phyloP scores from a whole-genome alignment of 2,113 vertebrate species.

The Macrotis lagotis region DNA sequence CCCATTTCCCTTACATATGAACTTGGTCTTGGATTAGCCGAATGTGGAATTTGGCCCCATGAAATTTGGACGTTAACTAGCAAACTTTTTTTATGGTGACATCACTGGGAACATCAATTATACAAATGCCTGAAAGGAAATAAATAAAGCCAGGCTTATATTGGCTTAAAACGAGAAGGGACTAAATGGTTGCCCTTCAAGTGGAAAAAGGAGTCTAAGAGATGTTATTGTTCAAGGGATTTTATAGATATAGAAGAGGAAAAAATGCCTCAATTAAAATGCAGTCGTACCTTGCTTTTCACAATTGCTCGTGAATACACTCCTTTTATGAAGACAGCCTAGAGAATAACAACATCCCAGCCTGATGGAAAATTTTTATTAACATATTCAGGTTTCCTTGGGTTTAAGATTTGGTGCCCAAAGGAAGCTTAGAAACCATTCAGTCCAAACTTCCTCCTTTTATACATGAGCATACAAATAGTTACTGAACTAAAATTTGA shows the following conservation, averaged over 20 bases:
- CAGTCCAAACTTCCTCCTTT: not conserved
- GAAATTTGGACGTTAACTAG: conserved; percentile 35
- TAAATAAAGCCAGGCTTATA: conserved; percentile 35
- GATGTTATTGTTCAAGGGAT: conserved; percentile 28
- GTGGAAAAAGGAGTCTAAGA: conserved; percentile 54
- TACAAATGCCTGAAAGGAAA: conserved; percentile 44
- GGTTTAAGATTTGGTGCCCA: not conserved
- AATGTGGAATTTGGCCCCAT: conserved; percentile 21
- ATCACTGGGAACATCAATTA: conserved; percentile 8
- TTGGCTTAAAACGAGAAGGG: conserved; percentile 49
- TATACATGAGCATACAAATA: not conserved
- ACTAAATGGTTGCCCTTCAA: conserved; percentile 4
- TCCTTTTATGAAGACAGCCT: not conserved
- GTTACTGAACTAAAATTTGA: not conserved
- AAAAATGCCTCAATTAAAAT: conserved; percentile 24
- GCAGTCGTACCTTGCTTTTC: conserved; percentile 15
- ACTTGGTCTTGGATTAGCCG: not conserved
- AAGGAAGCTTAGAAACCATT: not conserved
- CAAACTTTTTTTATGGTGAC: conserved; percentile 31
- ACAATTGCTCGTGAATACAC: conserved; percentile 10
- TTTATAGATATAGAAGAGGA: conserved; percentile 40
- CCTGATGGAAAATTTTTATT: not conserved
- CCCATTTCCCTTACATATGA: conserved; percentile 27
- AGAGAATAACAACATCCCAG: not conserved
- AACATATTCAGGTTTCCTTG: not conserved